Evolutionary conservation across 2,113 vertebrate genomes (phyloP), one percentile per base, ranked within the genome.

Genomic region (Rynchops niger): DNA sequence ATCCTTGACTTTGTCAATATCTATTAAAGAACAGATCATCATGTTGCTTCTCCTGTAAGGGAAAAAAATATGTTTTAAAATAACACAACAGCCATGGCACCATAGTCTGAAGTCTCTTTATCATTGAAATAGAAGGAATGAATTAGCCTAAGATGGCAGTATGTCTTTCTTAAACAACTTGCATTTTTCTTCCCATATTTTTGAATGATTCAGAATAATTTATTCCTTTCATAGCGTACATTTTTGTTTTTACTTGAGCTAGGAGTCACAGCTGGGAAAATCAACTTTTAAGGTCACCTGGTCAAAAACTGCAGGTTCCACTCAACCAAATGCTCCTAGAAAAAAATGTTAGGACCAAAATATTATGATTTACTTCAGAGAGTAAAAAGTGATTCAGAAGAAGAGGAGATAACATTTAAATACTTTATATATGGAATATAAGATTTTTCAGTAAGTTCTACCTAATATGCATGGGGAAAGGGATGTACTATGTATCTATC

Each of bases 1-100:
- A 89, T 86, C 52, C 49, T 91, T 97, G 88, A 96, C 66, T 96
- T 93, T 81, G 77, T 96, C 96, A 91, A 71, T 94, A 86, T 81
- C 50, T 49, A 27, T 96, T 93, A 93, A 77, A 91, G 32, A 82
- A 70, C 4, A 90, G 49, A 77, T 53, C 23, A 73, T 84, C 73
- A 67, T 1, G 6, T 47, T 86, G 26, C 9, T 95, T 93, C 47
- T 76, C 5, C 11, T 86, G 1, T 10, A 78, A 55, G 11, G 15
- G 19, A 77, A 65, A 10, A 63, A 11, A 86, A 78, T 74, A 21
- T 43, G 2, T 9, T 47, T 3, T 55, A 52, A 88, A 93, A 83
- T 29, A 87, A 34, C 5, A 38, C 23, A 73, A 45, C 53, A 66
- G 8, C 14, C 47, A 59, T 5, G 20, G 6, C 27, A 88, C 22